phyloP scores from a whole-genome alignment of 2,797 vertebrate species.

The Phataginus tetradactyla region DNA sequence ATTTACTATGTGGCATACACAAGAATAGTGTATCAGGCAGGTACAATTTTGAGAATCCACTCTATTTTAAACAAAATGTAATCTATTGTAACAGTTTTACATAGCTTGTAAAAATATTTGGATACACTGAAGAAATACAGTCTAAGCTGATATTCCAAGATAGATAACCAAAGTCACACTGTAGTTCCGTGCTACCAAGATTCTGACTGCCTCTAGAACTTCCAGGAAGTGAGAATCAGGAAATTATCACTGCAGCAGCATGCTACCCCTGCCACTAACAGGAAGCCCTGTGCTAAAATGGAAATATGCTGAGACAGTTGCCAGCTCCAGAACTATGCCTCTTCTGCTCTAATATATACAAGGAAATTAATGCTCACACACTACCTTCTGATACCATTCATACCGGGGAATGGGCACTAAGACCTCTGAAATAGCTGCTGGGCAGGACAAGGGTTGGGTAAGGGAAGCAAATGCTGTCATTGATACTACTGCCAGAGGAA shows the following conservation, averaged over 20 bases:
- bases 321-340: background rate
- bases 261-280: background rate
- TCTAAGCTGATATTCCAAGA: background rate
- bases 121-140: background rate
- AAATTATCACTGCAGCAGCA: accelerated
- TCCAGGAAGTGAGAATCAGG: background rate
- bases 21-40: background rate
- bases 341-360: background rate
- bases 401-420: background rate
- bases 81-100: background rate
- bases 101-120: background rate
- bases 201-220: background rate
- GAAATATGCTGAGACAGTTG: background rate
- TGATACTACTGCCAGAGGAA: background rate
- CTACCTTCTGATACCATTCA: background rate
- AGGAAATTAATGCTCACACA: background rate
- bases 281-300: background rate
- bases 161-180: background rate
- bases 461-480: background rate
- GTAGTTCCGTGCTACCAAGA: background rate
- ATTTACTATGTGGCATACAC: background rate
- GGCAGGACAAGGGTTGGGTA: accelerated
- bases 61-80: background rate
- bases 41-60: background rate
- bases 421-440: background rate